Conservation (phyloP, 2,113 vertebrate genomes). For the Heteronetta atricapilla region DNA sequence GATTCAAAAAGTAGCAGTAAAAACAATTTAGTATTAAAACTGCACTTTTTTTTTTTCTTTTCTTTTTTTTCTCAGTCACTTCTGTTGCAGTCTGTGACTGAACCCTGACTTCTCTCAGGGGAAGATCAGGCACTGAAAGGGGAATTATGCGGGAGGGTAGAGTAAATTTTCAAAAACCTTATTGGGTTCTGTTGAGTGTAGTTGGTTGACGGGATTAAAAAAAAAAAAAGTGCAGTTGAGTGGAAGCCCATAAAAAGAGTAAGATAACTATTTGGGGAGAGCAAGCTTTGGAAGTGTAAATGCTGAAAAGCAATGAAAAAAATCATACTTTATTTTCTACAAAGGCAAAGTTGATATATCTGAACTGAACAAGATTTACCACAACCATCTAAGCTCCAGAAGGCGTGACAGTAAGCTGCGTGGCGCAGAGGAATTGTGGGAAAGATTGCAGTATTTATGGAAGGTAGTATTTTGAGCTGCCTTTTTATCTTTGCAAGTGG, state of each 20-base stretch:
- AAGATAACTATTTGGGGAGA: neutral
- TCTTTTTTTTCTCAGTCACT: neutral
- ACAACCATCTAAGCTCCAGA: slow-evolving; percentile 67
- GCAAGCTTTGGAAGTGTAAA: neutral
- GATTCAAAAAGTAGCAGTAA: neutral
- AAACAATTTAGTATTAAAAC: neutral
- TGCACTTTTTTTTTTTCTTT: neutral
- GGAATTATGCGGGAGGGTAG: neutral
- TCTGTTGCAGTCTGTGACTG: neutral
- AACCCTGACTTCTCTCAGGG: neutral
- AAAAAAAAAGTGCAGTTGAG: neutral
- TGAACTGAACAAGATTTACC: slow-evolving; percentile 83
- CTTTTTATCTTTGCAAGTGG: slow-evolving; percentile 60
- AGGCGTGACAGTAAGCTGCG: slow-evolving; percentile 46
- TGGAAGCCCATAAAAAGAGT: neutral
- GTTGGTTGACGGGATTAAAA: neutral
- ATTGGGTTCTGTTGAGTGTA: neutral
- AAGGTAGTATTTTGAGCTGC: slow-evolving; percentile 84
- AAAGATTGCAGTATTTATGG: slow-evolving; percentile 86
- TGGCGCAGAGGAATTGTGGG: slow-evolving; percentile 78
- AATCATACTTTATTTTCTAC: slow-evolving; percentile 40
- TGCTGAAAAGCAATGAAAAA: slow-evolving; percentile 19
- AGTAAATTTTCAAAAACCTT: neutral
- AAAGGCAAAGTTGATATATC: slow-evolving; percentile 89
- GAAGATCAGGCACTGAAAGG: neutral